Percentiles rank a stretch among this genome's conserved stretches.
phyloP scores from a whole-genome alignment of 2,113 vertebrate species.

The Oostethus manadensis region DNA sequence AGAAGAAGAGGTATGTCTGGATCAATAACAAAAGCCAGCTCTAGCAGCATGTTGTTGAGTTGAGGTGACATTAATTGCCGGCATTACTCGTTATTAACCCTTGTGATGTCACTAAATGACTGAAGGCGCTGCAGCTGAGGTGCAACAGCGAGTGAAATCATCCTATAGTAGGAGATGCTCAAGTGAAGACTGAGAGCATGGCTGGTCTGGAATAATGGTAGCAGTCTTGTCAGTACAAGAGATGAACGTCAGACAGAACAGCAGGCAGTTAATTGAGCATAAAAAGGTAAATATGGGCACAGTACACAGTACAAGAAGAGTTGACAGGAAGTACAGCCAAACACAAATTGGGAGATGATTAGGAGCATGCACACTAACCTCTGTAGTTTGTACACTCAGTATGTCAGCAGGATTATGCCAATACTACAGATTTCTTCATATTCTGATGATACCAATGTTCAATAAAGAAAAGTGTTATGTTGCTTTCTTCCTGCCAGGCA shows the following conservation, averaged over 20 bases:
- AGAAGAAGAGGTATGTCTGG: slow-evolving; percentile 31
- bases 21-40: slow-evolving; percentile 24
- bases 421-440: no score
- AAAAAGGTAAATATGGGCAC: slow-evolving; percentile 24
- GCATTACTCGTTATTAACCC: slow-evolving; percentile 29
- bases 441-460: no score
- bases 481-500: no score
- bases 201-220: slow-evolving; percentile 1
- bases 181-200: slow-evolving; percentile 21
- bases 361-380: background rate
- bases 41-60: slow-evolving; percentile 27
- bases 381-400: background rate
- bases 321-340: background rate
- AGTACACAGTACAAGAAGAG: slow-evolving; percentile 3
- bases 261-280: slow-evolving; percentile 29
- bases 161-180: slow-evolving; percentile 20
- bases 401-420: no score
- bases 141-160: slow-evolving; percentile 19
- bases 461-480: no score
- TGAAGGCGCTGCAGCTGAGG: slow-evolving; percentile 31
- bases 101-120: slow-evolving; percentile 46
- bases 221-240: slow-evolving; percentile 22
- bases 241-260: slow-evolving; percentile 28
- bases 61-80: slow-evolving; percentile 44
- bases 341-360: background rate